Evolutionary conservation across 2,113 vertebrate species (phyloP), one percentile per base, ranked within the genome.

Genomic region (Circaetus cinerascens): DNA sequence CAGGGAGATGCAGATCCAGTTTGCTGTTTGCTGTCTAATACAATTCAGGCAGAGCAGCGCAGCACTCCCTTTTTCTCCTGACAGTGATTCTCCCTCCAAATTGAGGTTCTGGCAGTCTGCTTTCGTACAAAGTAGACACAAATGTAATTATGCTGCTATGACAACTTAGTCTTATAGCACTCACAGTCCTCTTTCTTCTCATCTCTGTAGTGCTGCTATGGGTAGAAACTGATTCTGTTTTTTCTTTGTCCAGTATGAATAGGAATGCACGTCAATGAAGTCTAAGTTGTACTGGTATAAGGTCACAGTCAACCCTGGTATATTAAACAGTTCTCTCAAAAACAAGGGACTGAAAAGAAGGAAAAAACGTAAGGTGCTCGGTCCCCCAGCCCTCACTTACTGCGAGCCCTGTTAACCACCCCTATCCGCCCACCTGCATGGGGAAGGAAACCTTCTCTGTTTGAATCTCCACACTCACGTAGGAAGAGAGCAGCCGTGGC

Each of bases 81-180:
- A 91, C 96, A 95, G 82, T 50, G 60, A 92, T 86, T 95, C 56
- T 92, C 82, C 86, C 76, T 88, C 76, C 86, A 91, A 83, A 90
- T 95, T 69, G 75, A 86, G 88, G 79, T 86, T 94, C 94, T 95
- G 91, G 94, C 92, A 95, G 72, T 77, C 91, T 95, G 86, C 80
- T 97, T 94, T 92, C 6, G 2, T 64, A 81, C 79, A 55, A 93
- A 92, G 90, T 89, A 95, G 94, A 86, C 82, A 81, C 92, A 96
- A 88, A 96, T 78, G 77, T 78, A 97, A 97, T 96, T 94, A 96
- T 91, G 93, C 95, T 95, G 86, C 94, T 97, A 97, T 97, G 96
- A 95, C 95, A 97, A 96, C 92, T 97, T 91, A 89, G 94, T 85
- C 76, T 94, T 92, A 78, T 5, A 85, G 64, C 34, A 40, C 73